Percentiles rank a stretch among this genome's conserved stretches.
Conservation (phyloP, 2,113 vertebrate species). For the Muntiacus reevesi region DNA sequence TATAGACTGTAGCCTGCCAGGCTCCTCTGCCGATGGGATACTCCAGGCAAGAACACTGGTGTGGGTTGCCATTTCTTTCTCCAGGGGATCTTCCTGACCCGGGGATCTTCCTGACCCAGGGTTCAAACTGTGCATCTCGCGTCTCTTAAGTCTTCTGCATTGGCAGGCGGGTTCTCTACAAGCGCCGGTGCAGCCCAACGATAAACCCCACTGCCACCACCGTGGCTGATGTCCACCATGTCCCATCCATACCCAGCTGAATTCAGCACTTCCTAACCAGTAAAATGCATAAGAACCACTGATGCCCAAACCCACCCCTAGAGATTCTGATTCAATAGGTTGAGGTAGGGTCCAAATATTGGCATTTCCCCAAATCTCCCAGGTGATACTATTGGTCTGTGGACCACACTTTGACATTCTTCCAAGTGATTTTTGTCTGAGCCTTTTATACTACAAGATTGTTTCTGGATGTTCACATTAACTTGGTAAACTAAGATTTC, state of each 20-base stretch:
- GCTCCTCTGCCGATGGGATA: background rate
- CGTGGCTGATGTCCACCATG: background rate
- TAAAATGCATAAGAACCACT: background rate
- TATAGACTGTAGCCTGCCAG: background rate
- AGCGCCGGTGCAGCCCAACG: background rate
- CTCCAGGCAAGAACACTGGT: background rate
- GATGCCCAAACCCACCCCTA: background rate
- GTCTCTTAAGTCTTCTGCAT: background rate
- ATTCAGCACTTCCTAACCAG: background rate
- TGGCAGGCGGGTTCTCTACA: background rate
- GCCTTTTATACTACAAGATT: background rate
- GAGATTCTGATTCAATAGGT: background rate
- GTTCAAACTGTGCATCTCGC: rapidly evolving
- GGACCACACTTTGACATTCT: background rate
- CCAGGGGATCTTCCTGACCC: background rate
- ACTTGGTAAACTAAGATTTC: background rate
- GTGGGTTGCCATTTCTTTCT: background rate
- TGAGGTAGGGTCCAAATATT: background rate
- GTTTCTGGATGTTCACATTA: background rate
- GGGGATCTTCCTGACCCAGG: background rate
- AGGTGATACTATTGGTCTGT: background rate
- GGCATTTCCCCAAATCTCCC: background rate
- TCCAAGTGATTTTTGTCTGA: background rate
- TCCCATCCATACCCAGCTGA: background rate
- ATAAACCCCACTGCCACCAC: background rate